A percentile compares a stretch with the other conserved stretches of the same genome.
Evolutionary conservation across 2,113 vertebrate genomes (phyloP).

Genomic region (Poeciliopsis prolifica): DNA sequence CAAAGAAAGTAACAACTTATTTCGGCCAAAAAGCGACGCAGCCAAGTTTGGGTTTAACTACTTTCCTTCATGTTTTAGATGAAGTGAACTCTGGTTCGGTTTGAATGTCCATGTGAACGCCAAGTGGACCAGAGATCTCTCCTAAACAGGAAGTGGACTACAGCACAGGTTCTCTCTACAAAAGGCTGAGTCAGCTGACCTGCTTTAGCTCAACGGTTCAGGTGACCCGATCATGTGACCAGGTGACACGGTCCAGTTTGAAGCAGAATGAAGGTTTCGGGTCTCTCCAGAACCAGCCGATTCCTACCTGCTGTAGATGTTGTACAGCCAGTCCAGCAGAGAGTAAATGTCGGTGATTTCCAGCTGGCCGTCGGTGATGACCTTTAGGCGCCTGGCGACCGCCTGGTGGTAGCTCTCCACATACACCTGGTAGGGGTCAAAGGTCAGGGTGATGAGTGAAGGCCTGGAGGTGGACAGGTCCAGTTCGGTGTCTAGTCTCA

Average conservation of each 20-base stretch:
- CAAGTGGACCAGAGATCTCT: too few relatives aligned
- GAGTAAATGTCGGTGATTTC: slow-evolving; percentile 85
- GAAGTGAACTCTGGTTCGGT: too few relatives aligned
- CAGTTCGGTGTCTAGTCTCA: slow-evolving; percentile 9
- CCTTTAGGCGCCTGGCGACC: slow-evolving; percentile 76
- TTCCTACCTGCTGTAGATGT: slow-evolving; percentile 85
- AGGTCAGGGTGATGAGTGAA: slow-evolving; percentile 1
- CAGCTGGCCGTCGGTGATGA: slow-evolving; percentile 75
- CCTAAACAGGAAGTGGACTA: too few relatives aligned
- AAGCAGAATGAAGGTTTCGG: neutral
- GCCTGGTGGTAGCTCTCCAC: slow-evolving; percentile 87
- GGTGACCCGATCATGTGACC: too few relatives aligned
- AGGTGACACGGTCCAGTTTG: neutral
- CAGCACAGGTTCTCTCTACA: too few relatives aligned
- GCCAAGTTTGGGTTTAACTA: neutral
- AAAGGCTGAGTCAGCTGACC: too few relatives aligned
- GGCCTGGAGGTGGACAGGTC: neutral
- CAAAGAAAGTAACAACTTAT: neutral
- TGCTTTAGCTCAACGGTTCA: too few relatives aligned
- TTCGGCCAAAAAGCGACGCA: neutral
- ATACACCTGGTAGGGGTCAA: slow-evolving; percentile 77
- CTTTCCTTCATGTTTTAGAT: neutral
- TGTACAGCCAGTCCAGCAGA: slow-evolving; percentile 89
- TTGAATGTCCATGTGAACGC: too few relatives aligned
- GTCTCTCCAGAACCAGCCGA: neutral